Evolutionary conservation across 2,113 vertebrate genomes (phyloP).

Genomic region (Xerus inauris): DNA sequence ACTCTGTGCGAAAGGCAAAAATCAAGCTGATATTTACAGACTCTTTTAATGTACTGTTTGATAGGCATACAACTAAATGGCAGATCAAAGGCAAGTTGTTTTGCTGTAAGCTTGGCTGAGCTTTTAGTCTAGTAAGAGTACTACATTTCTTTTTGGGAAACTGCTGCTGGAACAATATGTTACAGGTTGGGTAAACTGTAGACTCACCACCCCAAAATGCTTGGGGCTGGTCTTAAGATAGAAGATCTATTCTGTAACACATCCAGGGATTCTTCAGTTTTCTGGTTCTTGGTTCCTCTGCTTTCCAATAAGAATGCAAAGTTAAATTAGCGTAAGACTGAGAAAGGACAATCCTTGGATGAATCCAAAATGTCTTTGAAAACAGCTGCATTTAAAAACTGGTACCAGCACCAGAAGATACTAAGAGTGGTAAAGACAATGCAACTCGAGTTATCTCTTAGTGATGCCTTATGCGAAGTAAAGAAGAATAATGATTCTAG

Average conservation of each 20-base stretch:
- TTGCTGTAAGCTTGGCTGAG: slow-evolving; percentile 12
- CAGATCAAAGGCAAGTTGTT: slow-evolving; percentile 49
- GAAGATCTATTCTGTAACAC: background rate
- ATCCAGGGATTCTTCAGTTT: background rate
- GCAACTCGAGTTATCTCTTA: background rate
- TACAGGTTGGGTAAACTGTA: background rate
- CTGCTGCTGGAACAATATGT: background rate
- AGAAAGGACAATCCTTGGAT: background rate
- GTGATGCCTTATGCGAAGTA: background rate
- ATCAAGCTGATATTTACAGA: slow-evolving; percentile 50
- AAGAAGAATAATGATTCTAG: background rate
- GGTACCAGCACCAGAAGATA: background rate
- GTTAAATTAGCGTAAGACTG: background rate
- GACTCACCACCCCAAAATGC: background rate
- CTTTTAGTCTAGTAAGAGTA: background rate
- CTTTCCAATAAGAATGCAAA: background rate
- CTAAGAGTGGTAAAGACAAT: background rate
- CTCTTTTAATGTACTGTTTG: slow-evolving; percentile 18
- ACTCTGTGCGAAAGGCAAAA: slow-evolving; percentile 9
- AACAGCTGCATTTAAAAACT: background rate
- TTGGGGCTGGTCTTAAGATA: background rate
- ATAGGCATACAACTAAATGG: background rate
- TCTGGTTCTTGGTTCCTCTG: background rate
- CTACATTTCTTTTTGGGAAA: background rate
- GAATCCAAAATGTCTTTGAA: background rate